A percentile compares a stretch with the other conserved stretches of the same genome.
phyloP scores from a whole-genome alignment of 1,140 invertebrate genomes.

The Hyphantria cunea region DNA sequence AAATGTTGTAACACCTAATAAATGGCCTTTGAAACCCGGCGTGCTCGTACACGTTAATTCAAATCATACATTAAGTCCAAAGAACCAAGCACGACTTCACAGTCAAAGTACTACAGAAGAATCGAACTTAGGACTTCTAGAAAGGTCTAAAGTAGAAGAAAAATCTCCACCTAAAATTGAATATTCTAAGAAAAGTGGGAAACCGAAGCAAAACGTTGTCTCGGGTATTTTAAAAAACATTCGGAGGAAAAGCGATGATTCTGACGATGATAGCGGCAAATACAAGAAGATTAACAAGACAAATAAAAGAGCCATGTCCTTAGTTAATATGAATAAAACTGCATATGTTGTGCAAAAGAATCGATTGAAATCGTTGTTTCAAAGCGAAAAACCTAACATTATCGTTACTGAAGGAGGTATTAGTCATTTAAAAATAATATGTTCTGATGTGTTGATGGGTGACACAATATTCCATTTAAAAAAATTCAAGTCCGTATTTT shows the following conservation, averaged over 20 bases:
- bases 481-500: too few species aligned
- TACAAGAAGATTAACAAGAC: constrained; percentile 73
- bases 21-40: constrained; percentile 94
- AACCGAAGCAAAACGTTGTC: constrained; percentile 65
- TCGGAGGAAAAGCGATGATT: constrained; percentile 65
- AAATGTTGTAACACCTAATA: constrained; percentile 81
- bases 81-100: constrained; percentile 74
- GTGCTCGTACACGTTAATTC: constrained; percentile 92
- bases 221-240: constrained; percentile 69
- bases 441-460: constrained; percentile 7
- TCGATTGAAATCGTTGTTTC: constrained; percentile 73
- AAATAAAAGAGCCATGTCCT: constrained; percentile 72
- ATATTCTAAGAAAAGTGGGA: constrained; percentile 66
- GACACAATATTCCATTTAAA: constrained; percentile 5
- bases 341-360: constrained; percentile 60
- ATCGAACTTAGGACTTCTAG: constrained; percentile 69
- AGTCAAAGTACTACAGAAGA: constrained; percentile 46
- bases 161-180: constrained; percentile 44
- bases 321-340: constrained; percentile 65
- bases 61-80: constrained; percentile 78
- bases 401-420: constrained; percentile 81
- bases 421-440: constrained; percentile 23
- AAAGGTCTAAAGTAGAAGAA: constrained; percentile 53
- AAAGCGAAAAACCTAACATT: constrained; percentile 72
- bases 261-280: constrained; percentile 70